Base-by-base conservation (phyloP, 2,888 invertebrate genomes). In the Coelopa pilipes region DNA sequence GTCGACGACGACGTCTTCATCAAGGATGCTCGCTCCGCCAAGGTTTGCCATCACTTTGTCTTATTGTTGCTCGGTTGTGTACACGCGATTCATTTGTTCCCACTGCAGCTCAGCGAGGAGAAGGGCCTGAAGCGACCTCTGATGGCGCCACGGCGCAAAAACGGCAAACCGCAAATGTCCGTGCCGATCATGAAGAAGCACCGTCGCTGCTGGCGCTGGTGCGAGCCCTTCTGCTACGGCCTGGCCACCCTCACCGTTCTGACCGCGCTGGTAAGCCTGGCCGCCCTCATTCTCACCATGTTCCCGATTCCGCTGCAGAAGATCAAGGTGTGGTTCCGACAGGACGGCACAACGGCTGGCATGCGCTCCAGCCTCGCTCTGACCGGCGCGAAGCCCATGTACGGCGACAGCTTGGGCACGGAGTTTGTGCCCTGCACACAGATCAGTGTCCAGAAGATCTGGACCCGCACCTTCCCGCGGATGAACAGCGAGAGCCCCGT, bases 1-100 rank as follows among this genome's bases (percentile, higher is more conserved):
- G 91, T 93, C 15, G 93, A 93, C 81, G 93, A 93, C 84, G 93
- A 93, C 84, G 93, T 93, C 19, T 93, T 93, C 82, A 93, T 93
- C 78, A 89, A 92, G 76, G 93, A 93, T 88, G 92, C 93, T 19
- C 90, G 91, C 83, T 91, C 90, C 79, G 90, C 92, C 65, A 92
- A 91, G 86, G 89, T 90, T 82, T 75, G 46, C 13, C 3, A 34
- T 19, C 1, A 4, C 34, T 34, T 34, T 34, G 2, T 34, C 4
- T 4, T 34, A 34, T 34, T 4, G 4, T 34, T 34, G n/a, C n/a
- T n/a, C n/a, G n/a, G n/a, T n/a, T n/a, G n/a, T n/a, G n/a, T n/a
- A n/a, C n/a, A n/a, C n/a, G n/a, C n/a, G n/a, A n/a, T n/a, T 57
- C 5, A 60, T 19, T 65, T 45, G 10, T 47, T 49, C 1, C 24